Evolutionary conservation across 2,888 invertebrate species (phyloP).

Genomic region (Phytoseiulus persimilis): DNA sequence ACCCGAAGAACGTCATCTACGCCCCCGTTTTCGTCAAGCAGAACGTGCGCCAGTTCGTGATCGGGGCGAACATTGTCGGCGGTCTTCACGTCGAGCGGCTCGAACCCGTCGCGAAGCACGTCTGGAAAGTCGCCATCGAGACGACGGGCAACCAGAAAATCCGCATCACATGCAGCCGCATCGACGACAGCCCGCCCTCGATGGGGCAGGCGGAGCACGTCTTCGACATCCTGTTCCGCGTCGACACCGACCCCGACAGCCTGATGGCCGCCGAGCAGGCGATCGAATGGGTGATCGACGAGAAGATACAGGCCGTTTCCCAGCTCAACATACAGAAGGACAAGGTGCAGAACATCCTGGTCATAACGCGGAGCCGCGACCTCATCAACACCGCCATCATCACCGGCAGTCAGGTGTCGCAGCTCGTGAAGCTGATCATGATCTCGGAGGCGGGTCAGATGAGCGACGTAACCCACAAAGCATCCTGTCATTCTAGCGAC

Average conservation of each 20-base stretch:
- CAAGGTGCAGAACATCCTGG: constrained; percentile 82
- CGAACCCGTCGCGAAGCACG: constrained; percentile 26
- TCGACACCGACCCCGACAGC: constrained; percentile 15
- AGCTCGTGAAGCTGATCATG: constrained; percentile 88
- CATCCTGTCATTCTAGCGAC: constrained; percentile 87
- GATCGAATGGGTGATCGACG: constrained; percentile 45
- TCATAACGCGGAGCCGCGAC: constrained; percentile 92
- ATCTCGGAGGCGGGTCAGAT: constrained; percentile 88
- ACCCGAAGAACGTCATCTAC: constrained; percentile 79
- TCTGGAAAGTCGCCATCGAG: constrained; percentile 27
- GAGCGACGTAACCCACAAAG: constrained; percentile 85
- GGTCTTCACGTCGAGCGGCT: constrained; percentile 19
- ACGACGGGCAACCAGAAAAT: constrained; percentile 19
- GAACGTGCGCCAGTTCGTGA: constrained; percentile 33
- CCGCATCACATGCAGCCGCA: constrained; percentile 32
- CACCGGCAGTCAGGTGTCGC: constrained; percentile 84
- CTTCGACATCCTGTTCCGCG: constrained; percentile 35
- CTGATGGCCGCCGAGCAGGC: constrained; percentile 16
- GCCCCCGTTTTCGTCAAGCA: constrained; percentile 71
- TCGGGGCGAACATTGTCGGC: constrained; percentile 28
- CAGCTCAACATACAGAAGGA: constrained; percentile 83
- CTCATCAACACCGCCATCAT: constrained; percentile 88
- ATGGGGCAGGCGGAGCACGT: constrained; percentile 36
- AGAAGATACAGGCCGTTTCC: constrained; percentile 63
- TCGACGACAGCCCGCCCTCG: constrained; percentile 9